Percentiles rank a stretch among this genome's conserved stretches.
These are phyloP conservation scores for Saccostrea cuccullata DNA, from an alignment of 1,140 invertebrate species.

Conservation along the genomic window DNA sequence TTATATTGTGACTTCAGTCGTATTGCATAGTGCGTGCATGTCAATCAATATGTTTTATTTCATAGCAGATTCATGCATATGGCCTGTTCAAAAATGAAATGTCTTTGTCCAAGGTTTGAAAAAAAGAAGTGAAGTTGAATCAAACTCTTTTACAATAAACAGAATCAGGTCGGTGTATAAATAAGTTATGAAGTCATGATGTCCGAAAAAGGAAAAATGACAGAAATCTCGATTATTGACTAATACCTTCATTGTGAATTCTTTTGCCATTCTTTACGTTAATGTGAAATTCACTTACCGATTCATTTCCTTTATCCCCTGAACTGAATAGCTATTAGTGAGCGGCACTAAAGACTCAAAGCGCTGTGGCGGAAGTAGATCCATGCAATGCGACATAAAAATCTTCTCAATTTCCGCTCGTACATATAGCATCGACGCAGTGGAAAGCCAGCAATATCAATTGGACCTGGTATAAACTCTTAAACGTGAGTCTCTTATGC, in stretches of 20 bases:
- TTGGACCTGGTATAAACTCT: neutral
- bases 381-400: neutral
- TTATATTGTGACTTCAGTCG: too few relatives aligned
- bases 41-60: too few relatives aligned
- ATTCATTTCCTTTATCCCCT: slow-evolving; percentile 6
- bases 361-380: neutral
- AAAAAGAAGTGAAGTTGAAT: too few relatives aligned
- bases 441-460: neutral
- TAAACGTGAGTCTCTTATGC: neutral
- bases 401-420: slow-evolving; percentile 25
- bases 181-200: too few relatives aligned
- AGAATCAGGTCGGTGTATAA: too few relatives aligned
- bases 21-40: too few relatives aligned
- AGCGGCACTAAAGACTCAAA: neutral
- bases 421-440: neutral
- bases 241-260: neutral
- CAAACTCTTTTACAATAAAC: too few relatives aligned
- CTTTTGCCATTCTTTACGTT: neutral
- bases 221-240: neutral
- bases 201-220: neutral
- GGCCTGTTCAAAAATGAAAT: too few relatives aligned
- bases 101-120: too few relatives aligned
- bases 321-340: neutral
- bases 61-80: too few relatives aligned
- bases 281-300: neutral